Evolutionary conservation across 2,888 invertebrate species (phyloP).

Genomic region (Ephialtes manifestator): DNA sequence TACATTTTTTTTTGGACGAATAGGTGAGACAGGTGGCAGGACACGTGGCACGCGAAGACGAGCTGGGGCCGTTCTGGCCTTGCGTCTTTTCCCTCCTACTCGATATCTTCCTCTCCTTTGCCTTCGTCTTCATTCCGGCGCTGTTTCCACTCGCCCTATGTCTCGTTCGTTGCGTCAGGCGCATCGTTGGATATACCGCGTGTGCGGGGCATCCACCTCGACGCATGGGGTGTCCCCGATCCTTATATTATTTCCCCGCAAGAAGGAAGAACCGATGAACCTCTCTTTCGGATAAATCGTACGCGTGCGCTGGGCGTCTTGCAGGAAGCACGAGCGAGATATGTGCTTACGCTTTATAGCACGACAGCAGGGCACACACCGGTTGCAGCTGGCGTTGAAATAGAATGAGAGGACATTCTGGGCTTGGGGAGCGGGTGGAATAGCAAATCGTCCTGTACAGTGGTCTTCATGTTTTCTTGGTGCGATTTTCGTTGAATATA

Average conservation of each 20-base stretch:
- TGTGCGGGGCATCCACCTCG: conserved; percentile 39
- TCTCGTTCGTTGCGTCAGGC: conserved; percentile 9
- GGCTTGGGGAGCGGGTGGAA: neutral
- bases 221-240: conserved; percentile 24
- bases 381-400: conserved; percentile 50
- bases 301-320: conserved; percentile 27
- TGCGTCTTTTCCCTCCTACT: neutral
- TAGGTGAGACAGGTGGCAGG: conserved; percentile 70
- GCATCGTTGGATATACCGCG: conserved; percentile 9
- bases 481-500: neutral
- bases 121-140: conserved; percentile 13
- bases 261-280: neutral
- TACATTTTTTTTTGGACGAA: conserved; percentile 36
- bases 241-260: conserved; percentile 22
- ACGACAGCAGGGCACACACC: conserved; percentile 28
- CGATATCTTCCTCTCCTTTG: neutral
- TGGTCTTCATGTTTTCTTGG: conserved; percentile 3
- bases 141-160: conserved; percentile 6
- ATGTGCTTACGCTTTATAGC: neutral
- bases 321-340: conserved; percentile 30
- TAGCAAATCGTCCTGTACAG: neutral
- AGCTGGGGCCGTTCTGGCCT: neutral
- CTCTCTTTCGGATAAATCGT: conserved; percentile 26
- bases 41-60: conserved; percentile 72
- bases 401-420: conserved; percentile 21